Evolutionary conservation across 2,113 vertebrate species (phyloP).

Genomic region (Tachysurus fulvidraco): DNA sequence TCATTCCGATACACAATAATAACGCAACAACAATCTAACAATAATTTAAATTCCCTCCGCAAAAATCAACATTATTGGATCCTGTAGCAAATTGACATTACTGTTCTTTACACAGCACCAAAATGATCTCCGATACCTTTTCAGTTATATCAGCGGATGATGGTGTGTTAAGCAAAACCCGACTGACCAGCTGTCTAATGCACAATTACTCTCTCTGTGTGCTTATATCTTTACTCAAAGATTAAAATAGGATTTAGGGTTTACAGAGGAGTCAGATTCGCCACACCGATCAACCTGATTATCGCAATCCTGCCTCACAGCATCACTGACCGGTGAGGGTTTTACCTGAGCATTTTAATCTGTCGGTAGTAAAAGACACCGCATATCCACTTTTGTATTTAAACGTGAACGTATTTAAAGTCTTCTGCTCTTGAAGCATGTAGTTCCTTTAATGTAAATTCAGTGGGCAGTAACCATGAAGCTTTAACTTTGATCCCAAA

Average conservation of each 20-base stretch:
- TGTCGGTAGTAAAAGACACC: neutral
- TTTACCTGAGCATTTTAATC: neutral
- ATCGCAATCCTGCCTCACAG: neutral
- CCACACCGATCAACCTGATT: neutral
- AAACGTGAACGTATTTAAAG: neutral
- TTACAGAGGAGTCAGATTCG: neutral
- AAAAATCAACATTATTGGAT: neutral
- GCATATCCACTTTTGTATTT: neutral
- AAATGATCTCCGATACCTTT: neutral
- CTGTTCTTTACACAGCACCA: neutral
- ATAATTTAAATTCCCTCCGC: neutral
- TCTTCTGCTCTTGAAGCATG: neutral
- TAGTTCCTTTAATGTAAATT: neutral
- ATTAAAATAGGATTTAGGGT: neutral
- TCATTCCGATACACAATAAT: too few species aligned
- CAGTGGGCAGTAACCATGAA: neutral
- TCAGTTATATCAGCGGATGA: too few species aligned
- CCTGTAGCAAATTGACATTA: neutral
- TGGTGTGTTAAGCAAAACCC: too few species aligned
- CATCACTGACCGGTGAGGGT: neutral
- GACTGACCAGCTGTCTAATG: neutral
- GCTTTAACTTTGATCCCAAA: constrained; percentile 3
- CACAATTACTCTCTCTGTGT: neutral
- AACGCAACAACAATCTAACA: too few species aligned
- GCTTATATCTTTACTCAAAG: neutral